Percentiles rank a stretch among this genome's conserved stretches.
phyloP scores from a whole-genome alignment of 30 jellyfish, hydroid and myxozoan species.

The Turritopsis rubra region DNA sequence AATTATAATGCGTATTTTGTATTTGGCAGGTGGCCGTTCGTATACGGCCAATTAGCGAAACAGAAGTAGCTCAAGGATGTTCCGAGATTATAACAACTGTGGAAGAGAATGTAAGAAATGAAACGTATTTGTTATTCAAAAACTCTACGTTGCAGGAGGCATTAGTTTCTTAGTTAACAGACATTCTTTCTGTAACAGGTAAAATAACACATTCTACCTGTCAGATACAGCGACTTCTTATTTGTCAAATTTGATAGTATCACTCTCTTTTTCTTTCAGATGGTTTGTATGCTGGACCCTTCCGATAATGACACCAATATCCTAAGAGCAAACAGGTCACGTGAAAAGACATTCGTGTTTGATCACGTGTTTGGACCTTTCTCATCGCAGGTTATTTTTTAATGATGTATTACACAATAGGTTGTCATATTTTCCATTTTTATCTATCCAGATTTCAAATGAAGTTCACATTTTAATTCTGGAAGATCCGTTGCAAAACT shows the following conservation, averaged over 20 bases:
- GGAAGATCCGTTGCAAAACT: too few species aligned
- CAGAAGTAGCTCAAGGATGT: slow-evolving; percentile 78
- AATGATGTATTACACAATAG: too few species aligned
- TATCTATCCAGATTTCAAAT: too few species aligned
- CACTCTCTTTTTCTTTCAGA: slow-evolving; percentile 28
- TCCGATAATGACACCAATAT: slow-evolving; percentile 73
- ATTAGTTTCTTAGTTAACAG: too few species aligned
- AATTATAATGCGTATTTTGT: not conserved
- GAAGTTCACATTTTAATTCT: too few species aligned
- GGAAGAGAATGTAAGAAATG: slow-evolving; percentile 68
- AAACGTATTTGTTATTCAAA: not conserved
- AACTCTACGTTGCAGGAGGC: too few species aligned
- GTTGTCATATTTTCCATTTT: not conserved
- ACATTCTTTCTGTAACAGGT: not conserved
- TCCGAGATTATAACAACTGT: slow-evolving; percentile 73
- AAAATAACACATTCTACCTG: not conserved
- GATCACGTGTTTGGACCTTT: slow-evolving; percentile 90
- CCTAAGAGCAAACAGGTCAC: slow-evolving; percentile 89
- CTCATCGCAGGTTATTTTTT: slow-evolving; percentile 79
- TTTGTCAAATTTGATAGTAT: too few species aligned
- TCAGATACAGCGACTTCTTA: too few species aligned
- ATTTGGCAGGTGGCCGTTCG: slow-evolving; percentile 88
- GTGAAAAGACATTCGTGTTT: slow-evolving; percentile 86
- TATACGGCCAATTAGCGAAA: slow-evolving; percentile 84
- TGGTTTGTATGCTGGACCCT: slow-evolving; percentile 97